Conservation (phyloP, 2,113 vertebrate species). For the Hiodon tergisus region DNA sequence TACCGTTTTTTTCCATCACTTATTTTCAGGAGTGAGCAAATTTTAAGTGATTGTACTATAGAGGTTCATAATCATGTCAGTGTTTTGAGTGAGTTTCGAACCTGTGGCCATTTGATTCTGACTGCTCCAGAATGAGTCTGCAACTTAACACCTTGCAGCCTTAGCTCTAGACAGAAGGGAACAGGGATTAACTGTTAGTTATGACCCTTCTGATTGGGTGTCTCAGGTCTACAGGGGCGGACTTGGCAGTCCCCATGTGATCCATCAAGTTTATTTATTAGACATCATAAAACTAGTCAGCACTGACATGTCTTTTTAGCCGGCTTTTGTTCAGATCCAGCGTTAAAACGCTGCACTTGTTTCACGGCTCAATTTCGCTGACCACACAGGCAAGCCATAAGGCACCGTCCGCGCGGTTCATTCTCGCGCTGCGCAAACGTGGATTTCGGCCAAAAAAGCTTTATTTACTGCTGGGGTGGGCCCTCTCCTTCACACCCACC, state of each 20-base stretch:
- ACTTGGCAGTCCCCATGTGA: background rate
- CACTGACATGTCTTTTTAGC: background rate
- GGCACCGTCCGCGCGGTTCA: background rate
- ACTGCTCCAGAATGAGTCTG: background rate
- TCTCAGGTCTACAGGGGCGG: background rate
- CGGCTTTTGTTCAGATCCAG: conserved; percentile 2
- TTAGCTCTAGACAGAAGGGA: background rate
- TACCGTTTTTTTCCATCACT: background rate
- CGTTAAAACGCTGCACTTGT: background rate
- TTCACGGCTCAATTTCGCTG: background rate
- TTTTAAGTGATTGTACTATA: background rate
- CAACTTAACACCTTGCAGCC: background rate
- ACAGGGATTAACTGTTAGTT: background rate
- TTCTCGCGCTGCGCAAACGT: background rate
- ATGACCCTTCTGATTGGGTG: background rate
- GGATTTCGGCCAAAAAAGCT: background rate
- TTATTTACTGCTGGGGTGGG: background rate
- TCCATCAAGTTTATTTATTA: conserved; percentile 12
- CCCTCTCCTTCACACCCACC: background rate
- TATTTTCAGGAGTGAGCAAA: background rate
- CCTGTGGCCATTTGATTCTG: background rate
- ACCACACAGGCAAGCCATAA: background rate
- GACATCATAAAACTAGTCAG: background rate
- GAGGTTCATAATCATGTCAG: background rate
- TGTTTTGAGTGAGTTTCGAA: background rate